Evolutionary conservation across 2,797 vertebrate genomes (phyloP), one percentile per base, ranked within the genome.

Genomic region (Notoglanidium macrostoma): DNA sequence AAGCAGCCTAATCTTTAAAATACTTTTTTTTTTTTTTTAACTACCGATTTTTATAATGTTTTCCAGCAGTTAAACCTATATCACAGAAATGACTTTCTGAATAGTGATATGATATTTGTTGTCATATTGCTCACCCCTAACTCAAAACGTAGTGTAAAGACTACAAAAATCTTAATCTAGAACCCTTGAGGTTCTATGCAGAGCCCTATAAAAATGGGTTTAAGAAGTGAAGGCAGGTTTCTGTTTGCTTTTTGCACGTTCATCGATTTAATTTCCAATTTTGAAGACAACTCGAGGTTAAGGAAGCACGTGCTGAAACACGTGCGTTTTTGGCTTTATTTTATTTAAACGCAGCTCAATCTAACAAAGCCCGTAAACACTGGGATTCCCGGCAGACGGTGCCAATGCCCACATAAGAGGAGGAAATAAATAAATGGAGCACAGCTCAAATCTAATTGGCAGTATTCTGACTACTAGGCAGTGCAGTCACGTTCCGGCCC

Each of bases 361-460:
- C 2, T 29, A 3, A 32, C 8, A 40, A 32, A 57, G 51, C 29
- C 19, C 23, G 7, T 61, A 61, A 61, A 61, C 21, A n/a, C 78
- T n/a, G 57, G 35, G 78, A n/a, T 81, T 63, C 11, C 26, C 46
- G 19, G 40, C 70, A 73, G 49, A 57, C 19, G 51, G 35, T 35
- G 21, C 35, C 70, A 67, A n/a, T 57, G 46, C 29, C 78, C 65
- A 84, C 7, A n/a, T 21, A 65, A 63, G 70, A 65, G 83, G 59
- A 61, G 9, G 15, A 67, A 67, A 82, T 74, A 87, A 87, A 88
- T 73, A 57, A 68, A 87, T 77, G 40, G 10, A 40, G 65, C 26
- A n/a, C 32, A 44, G 59, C 79, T 87, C 23, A 35, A 82, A 87
- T 78, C 67, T 87, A 88, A 88, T 86, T 14, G 29, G 8, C 10